Conservation (phyloP, 2,797 vertebrate genomes). For the Anguilla marmorata region DNA sequence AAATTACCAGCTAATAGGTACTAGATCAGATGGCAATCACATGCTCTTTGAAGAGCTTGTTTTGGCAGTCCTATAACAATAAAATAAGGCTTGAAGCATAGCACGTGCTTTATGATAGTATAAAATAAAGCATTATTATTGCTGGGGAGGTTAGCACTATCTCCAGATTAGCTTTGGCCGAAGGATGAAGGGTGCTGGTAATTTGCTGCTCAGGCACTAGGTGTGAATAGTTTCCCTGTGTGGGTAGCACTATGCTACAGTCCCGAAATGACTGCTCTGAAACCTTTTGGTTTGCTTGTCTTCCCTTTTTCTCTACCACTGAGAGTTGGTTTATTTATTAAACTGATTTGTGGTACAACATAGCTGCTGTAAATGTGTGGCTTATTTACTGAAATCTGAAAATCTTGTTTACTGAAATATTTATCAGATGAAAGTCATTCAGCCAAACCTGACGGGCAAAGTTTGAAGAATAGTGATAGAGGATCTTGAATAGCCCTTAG, state of each 20-base stretch:
- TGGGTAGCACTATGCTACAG: neutral
- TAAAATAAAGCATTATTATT: neutral
- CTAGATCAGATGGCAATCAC: neutral
- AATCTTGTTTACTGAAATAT: neutral
- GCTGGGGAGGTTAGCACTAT: neutral
- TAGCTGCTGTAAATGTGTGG: neutral
- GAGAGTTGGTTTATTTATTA: neutral
- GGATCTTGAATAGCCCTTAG: neutral
- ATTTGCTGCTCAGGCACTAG: slow-evolving; percentile 20
- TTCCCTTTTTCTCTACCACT: neutral
- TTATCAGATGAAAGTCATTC: neutral
- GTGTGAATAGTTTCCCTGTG: slow-evolving; percentile 10
- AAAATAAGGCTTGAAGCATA: too few species aligned
- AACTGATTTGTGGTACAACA: neutral
- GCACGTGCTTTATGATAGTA: neutral
- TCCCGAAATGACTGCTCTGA: neutral
- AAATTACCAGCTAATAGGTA: slow-evolving; percentile 43
- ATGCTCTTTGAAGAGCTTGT: slow-evolving; percentile 11
- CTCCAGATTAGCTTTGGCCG: neutral
- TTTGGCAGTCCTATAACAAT: neutral
- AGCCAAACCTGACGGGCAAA: slow-evolving; percentile 2
- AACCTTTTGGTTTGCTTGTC: neutral
- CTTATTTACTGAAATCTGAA: neutral
- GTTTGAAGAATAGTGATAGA: slow-evolving; percentile 19
- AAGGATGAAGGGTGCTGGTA: slow-evolving; percentile 26